phyloP scores from a whole-genome alignment of 2,888 invertebrate species.

The Dendrolimus houi region DNA sequence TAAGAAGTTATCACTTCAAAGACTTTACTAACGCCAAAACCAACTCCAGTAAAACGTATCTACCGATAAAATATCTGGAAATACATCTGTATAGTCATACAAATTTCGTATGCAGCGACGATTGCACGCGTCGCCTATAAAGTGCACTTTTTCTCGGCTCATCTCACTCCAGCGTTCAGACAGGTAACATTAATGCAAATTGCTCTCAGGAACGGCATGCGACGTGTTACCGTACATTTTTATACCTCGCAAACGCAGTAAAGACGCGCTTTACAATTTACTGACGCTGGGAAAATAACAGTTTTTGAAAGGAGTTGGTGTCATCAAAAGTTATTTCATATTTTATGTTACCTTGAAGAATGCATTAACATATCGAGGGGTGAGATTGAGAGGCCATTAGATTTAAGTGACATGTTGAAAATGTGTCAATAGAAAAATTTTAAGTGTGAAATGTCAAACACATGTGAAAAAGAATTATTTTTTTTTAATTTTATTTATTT shows the following conservation, averaged over 20 bases:
- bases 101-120: not conserved
- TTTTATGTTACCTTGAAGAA: not conserved
- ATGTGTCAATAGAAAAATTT: no score
- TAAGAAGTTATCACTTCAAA: no score
- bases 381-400: no score
- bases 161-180: not conserved
- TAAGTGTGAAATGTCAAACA: no score
- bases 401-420: no score
- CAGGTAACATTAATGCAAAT: constrained; percentile 50
- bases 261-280: not conserved
- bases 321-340: not conserved
- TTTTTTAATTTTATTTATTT: no score
- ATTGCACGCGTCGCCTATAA: not conserved
- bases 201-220: constrained; percentile 22
- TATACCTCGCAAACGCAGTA: constrained; percentile 16
- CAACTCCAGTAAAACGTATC: no score
- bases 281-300: not conserved
- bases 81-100: not conserved
- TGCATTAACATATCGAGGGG: no score
- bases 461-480: no score
- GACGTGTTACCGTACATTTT: constrained; percentile 42
- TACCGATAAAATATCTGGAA: no score
- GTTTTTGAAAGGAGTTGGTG: not conserved
- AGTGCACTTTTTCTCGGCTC: not conserved
- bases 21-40: no score